Evolutionary conservation across 2,797 vertebrate genomes (phyloP).

Genomic region (Decapterus maruadsi): DNA sequence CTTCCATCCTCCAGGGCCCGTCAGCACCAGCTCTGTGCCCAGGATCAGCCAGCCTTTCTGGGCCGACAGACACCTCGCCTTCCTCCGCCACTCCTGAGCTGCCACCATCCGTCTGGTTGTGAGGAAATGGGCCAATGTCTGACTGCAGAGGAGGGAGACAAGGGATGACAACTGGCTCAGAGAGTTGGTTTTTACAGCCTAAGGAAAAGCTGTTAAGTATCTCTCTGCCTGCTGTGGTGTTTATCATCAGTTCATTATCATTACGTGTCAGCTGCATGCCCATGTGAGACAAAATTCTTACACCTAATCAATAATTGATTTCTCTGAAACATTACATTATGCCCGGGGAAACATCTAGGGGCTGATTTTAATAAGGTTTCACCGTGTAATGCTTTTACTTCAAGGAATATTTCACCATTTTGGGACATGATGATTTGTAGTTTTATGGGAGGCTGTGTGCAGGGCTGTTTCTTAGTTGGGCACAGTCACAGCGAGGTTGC

Average conservation of each 20-base stretch:
- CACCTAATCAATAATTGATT: conserved; percentile 22
- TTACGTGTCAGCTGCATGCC: neutral
- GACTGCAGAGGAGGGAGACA: conserved; percentile 81
- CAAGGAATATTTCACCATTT: conserved; percentile 7
- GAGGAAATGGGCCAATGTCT: conserved; percentile 88
- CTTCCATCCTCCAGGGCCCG: conserved; percentile 89
- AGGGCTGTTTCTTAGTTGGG: neutral
- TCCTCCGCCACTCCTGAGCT: conserved; percentile 51
- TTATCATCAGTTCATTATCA: conserved; percentile 1
- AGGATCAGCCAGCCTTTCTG: conserved; percentile 33
- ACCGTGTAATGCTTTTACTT: neutral
- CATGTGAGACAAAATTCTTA: conserved; percentile 1
- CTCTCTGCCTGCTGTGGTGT: neutral
- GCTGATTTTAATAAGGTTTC: conserved; percentile 30
- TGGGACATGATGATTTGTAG: neutral
- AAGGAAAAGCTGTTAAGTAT: neutral
- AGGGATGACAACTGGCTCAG: conserved; percentile 28
- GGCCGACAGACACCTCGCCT: conserved; percentile 44
- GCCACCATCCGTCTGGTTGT: conserved; percentile 81
- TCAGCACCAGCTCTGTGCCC: conserved; percentile 52
- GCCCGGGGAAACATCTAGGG: conserved; percentile 1
- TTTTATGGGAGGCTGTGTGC: neutral
- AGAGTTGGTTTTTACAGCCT: conserved; percentile 24
- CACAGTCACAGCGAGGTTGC: no score
- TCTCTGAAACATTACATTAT: conserved; percentile 2